Evolutionary conservation across 1,140 invertebrate species (phyloP).

Genomic region (Heliconius nattereri): DNA sequence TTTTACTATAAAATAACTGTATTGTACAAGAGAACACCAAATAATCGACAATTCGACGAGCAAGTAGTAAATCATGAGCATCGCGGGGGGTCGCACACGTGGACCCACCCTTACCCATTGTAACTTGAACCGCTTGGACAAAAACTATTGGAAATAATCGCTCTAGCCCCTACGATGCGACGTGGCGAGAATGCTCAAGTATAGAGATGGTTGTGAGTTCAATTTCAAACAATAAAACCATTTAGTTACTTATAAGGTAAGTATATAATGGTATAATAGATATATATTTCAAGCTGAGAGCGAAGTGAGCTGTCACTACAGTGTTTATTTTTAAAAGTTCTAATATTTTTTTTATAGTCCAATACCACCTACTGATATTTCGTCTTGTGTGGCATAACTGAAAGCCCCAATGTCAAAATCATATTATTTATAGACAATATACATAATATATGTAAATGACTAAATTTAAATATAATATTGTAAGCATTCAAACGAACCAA

Average conservation of each 20-base stretch:
- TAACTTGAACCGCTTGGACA: constrained; percentile 34
- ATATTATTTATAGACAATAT: background rate
- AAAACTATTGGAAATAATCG: constrained; percentile 23
- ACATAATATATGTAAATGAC: background rate
- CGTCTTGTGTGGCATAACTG: background rate
- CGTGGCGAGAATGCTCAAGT: background rate
- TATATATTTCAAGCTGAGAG: too few relatives aligned
- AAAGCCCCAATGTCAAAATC: background rate
- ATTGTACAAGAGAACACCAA: constrained; percentile 3
- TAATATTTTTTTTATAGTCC: background rate
- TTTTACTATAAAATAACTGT: background rate
- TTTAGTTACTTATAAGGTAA: too few relatives aligned
- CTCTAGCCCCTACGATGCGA: background rate
- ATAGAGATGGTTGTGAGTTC: background rate
- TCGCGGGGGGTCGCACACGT: constrained; percentile 38
- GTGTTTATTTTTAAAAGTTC: too few relatives aligned
- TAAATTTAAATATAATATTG: background rate
- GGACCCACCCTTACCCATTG: constrained; percentile 31
- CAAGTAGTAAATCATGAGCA: constrained; percentile 35
- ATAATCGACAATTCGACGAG: constrained; percentile 29
- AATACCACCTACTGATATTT: background rate
- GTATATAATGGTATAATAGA: too few relatives aligned
- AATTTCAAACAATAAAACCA: background rate
- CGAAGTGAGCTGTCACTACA: too few relatives aligned
- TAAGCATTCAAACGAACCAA: background rate